Evolutionary conservation across 2,888 invertebrate species (phyloP).

Genomic region (Archips xylosteana): DNA sequence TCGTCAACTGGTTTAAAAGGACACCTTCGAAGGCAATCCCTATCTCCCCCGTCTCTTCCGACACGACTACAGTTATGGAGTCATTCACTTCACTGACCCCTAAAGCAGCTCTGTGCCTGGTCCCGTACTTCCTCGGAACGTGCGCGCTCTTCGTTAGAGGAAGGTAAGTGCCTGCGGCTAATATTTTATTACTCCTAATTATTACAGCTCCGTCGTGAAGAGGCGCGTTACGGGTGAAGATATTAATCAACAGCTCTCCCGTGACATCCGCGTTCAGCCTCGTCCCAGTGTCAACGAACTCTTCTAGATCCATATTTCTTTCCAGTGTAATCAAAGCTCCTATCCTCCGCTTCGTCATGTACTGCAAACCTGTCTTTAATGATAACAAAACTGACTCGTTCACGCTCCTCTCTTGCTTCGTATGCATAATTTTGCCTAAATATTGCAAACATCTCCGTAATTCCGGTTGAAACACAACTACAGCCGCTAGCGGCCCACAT

Average conservation of each 20-base stretch:
- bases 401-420: slow-evolving; percentile 18
- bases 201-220: slow-evolving; percentile 39
- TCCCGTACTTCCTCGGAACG: slow-evolving; percentile 20
- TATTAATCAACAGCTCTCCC: slow-evolving; percentile 27
- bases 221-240: slow-evolving; percentile 32
- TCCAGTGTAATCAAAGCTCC: slow-evolving; percentile 35
- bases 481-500: not conserved
- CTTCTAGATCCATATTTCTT: slow-evolving; percentile 19
- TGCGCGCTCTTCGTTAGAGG: slow-evolving; percentile 8
- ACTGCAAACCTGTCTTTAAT: slow-evolving; percentile 21
- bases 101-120: slow-evolving; percentile 32
- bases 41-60: slow-evolving; percentile 32
- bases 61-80: slow-evolving; percentile 32
- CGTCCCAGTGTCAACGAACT: slow-evolving; percentile 25
- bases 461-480: slow-evolving; percentile 30
- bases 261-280: slow-evolving; percentile 26
- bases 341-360: slow-evolving; percentile 24
- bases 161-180: slow-evolving; percentile 22
- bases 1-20: not conserved
- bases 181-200: slow-evolving; percentile 22
- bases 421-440: slow-evolving; percentile 15
- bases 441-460: slow-evolving; percentile 11
- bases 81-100: slow-evolving; percentile 32
- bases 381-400: not conserved
- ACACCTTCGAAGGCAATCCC: slow-evolving; percentile 12